Conservation (phyloP, 1,140 invertebrate species). For the Drosophila sulfurigaster region DNA sequence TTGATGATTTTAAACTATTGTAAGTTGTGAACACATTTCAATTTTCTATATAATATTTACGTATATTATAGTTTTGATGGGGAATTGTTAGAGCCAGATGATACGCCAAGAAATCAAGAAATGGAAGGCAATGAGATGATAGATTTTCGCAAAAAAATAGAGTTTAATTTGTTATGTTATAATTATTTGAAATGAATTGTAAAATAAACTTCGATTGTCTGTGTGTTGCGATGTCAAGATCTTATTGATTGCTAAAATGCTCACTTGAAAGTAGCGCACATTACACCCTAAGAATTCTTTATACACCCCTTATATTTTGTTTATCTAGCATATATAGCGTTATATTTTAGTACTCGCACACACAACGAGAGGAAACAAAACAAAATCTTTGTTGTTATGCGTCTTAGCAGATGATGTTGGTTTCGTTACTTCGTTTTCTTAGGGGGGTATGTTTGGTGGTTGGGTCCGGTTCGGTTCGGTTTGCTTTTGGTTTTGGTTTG, state of each 20-base stretch:
- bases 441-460: constrained; percentile 52
- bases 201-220: not conserved
- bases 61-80: constrained; percentile 68
- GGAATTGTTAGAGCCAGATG: constrained; percentile 62
- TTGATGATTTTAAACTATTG: constrained; percentile 43
- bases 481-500: constrained; percentile 11
- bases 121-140: constrained; percentile 79
- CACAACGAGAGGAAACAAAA: constrained; percentile 56
- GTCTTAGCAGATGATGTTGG: constrained; percentile 56
- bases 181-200: not conserved
- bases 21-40: constrained; percentile 24
- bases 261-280: constrained; percentile 49
- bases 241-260: not conserved
- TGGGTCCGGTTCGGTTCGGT: constrained; percentile 5
- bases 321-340: constrained; percentile 71
- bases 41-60: not conserved
- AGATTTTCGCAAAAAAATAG: constrained; percentile 52
- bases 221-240: constrained; percentile 27
- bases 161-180: not conserved
- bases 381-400: constrained; percentile 75
- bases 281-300: constrained; percentile 52
- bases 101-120: constrained; percentile 71
- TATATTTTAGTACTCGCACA: constrained; percentile 39
- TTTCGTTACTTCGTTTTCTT: not conserved
- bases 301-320: constrained; percentile 74